Conservation (phyloP, 2,888 invertebrate genomes). For the Mechanitis messenoides region DNA sequence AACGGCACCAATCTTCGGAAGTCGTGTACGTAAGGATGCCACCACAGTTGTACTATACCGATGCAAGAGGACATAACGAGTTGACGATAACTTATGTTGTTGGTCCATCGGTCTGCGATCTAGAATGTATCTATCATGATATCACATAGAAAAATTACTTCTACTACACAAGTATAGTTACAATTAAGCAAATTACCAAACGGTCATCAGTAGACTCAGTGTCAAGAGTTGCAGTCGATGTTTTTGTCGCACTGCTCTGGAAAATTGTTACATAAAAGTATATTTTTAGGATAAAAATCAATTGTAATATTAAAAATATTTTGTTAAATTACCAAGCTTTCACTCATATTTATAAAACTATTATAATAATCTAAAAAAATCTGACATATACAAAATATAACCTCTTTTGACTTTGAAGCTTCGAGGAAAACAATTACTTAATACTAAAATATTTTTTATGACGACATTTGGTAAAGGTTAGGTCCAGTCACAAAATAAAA, state of each 20-base stretch:
- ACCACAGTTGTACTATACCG: constrained; percentile 62
- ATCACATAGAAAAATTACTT: no score
- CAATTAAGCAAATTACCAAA: constrained; percentile 30
- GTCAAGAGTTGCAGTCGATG: constrained; percentile 39
- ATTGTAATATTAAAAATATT: not conserved
- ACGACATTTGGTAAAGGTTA: not conserved
- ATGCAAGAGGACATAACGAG: constrained; percentile 60
- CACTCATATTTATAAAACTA: constrained; percentile 46
- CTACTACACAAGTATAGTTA: no score
- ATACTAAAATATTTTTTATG: not conserved
- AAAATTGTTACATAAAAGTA: constrained; percentile 28
- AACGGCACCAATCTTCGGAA: constrained; percentile 54
- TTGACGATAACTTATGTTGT: constrained; percentile 65
- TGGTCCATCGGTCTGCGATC: constrained; percentile 62
- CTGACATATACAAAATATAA: not conserved
- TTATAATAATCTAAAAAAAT: constrained; percentile 5
- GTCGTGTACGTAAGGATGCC: constrained; percentile 65
- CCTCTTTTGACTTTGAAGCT: not conserved
- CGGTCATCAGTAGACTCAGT: constrained; percentile 48
- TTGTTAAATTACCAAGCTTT: constrained; percentile 46
- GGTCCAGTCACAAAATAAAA: no score
- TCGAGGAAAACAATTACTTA: not conserved
- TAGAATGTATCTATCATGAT: constrained; percentile 27
- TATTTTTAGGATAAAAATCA: constrained; percentile 3
- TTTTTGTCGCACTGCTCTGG: constrained; percentile 56